These are phyloP conservation scores for Pedionomus torquatus DNA, from an alignment of 2,113 vertebrate genomes.

Conservation along the genomic window DNA sequence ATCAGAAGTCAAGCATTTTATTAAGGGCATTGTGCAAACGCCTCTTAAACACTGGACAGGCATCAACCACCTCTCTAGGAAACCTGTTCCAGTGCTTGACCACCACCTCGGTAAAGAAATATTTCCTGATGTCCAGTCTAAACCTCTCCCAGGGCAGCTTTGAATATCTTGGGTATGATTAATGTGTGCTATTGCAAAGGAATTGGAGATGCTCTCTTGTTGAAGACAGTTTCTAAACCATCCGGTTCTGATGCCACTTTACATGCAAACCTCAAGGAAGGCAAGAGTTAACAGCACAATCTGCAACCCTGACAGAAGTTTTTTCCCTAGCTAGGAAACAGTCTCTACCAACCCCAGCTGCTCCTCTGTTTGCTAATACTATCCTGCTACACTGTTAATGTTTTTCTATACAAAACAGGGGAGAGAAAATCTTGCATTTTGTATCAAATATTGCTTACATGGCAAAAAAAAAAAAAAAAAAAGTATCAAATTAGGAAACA, in stretches of 20 bases:
- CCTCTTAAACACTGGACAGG: background rate
- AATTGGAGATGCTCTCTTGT: background rate
- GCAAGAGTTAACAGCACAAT: background rate
- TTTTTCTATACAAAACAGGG: background rate
- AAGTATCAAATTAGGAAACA: background rate
- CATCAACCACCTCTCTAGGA: background rate
- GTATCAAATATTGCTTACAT: background rate
- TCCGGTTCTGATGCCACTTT: background rate
- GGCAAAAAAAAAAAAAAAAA: too few species aligned
- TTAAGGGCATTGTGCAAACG: background rate
- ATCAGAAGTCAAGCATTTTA: background rate
- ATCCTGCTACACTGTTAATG: background rate
- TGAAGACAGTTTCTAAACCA: background rate
- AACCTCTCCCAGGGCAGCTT: background rate
- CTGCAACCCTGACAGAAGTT: background rate
- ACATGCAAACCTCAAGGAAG: background rate
- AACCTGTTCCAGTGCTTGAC: background rate
- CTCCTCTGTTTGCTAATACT: background rate
- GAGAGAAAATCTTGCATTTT: background rate
- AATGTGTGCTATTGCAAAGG: background rate
- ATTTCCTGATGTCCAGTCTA: background rate
- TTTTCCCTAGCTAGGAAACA: background rate
- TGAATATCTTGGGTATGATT: background rate
- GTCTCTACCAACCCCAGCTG: background rate
- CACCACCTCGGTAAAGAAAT: background rate